These are phyloP conservation scores for Rhagoletis zephyria DNA, from an alignment of 1,140 invertebrate species.

Conservation along the genomic window DNA sequence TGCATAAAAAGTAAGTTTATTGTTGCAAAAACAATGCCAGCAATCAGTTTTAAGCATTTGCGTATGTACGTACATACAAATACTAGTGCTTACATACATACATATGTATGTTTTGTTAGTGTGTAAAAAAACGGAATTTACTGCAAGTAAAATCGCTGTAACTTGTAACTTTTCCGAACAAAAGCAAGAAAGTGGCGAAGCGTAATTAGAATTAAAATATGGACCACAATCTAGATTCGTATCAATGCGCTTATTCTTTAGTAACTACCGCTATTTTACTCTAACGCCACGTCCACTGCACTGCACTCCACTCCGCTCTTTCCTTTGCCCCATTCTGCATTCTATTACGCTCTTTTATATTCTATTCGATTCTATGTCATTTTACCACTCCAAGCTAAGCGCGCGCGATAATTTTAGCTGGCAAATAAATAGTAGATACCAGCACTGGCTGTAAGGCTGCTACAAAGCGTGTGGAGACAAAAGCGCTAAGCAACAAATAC, in stretches of 20 bases:
- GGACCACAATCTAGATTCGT: slow-evolving; percentile 45
- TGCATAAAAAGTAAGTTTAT: not conserved
- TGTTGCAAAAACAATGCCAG: slow-evolving; percentile 21
- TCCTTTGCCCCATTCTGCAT: too few relatives aligned
- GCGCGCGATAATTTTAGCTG: slow-evolving; percentile 15
- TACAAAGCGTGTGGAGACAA: too few relatives aligned
- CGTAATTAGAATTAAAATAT: slow-evolving; percentile 50
- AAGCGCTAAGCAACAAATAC: not conserved
- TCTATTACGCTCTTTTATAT: not conserved
- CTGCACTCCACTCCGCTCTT: not conserved
- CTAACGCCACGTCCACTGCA: not conserved
- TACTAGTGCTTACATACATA: not conserved
- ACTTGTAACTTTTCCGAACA: slow-evolving; percentile 28
- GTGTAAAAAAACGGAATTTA: not conserved
- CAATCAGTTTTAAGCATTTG: not conserved
- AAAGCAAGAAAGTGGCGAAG: slow-evolving; percentile 29
- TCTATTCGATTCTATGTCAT: slow-evolving; percentile 16
- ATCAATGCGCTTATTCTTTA: slow-evolving; percentile 46
- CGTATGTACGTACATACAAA: not conserved
- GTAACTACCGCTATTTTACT: not conserved
- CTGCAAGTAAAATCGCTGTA: not conserved
- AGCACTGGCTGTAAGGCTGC: not conserved
- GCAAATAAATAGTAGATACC: not conserved
- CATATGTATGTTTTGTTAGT: not conserved
- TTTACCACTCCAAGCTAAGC: slow-evolving; percentile 21